These are phyloP conservation scores for Lutjanus campechanus DNA, from an alignment of 2,797 vertebrate species.

Conservation along the genomic window DNA sequence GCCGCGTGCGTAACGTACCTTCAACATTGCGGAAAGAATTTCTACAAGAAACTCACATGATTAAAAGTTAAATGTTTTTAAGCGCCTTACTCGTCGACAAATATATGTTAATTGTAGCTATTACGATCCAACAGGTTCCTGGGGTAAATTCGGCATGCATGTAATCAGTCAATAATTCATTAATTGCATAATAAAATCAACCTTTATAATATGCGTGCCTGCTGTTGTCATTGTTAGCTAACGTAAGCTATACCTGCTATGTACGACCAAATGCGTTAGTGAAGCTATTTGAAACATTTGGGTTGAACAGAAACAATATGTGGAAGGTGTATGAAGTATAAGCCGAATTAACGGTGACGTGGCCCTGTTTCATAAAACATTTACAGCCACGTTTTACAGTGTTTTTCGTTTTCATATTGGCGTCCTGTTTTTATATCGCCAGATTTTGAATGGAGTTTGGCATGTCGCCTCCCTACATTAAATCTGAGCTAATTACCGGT, in stretches of 20 bases:
- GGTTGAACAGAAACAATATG: background rate
- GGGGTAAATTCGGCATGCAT: constrained; percentile 21
- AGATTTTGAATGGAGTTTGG: constrained; percentile 1
- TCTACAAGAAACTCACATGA: rapidly evolving
- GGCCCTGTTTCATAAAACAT: background rate
- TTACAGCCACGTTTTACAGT: rapidly evolving
- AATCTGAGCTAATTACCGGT: background rate
- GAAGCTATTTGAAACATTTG: background rate
- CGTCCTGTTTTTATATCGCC: background rate
- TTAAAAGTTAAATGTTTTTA: background rate
- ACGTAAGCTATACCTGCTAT: background rate
- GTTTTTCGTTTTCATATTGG: rapidly evolving
- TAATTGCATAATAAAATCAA: background rate
- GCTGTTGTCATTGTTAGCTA: background rate
- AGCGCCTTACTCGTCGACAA: rapidly evolving
- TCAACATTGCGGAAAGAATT: rapidly evolving
- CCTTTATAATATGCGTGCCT: background rate
- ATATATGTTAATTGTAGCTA: rapidly evolving
- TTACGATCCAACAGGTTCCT: rapidly evolving
- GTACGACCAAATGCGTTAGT: rapidly evolving
- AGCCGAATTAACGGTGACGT: background rate
- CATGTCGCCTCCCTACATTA: background rate
- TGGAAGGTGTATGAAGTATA: background rate
- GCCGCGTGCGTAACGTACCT: background rate
- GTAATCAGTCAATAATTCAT: rapidly evolving